These are phyloP conservation scores for Entomyzon cyanotis DNA, from an alignment of 2,113 vertebrate genomes.

Conservation along the genomic window DNA sequence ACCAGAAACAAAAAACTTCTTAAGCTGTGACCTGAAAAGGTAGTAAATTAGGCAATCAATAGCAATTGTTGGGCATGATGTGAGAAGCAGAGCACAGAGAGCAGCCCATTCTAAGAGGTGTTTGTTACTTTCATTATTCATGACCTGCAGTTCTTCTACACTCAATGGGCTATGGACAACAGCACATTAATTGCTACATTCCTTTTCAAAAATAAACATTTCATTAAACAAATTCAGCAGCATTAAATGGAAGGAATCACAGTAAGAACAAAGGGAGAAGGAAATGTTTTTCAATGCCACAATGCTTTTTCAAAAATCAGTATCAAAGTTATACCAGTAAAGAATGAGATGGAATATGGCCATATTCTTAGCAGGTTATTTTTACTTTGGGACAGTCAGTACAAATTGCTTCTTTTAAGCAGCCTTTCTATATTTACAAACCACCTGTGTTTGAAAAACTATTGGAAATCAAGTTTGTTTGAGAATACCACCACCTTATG, in stretches of 20 bases:
- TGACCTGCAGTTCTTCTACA: neutral
- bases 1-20: neutral
- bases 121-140: neutral
- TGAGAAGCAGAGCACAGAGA: neutral
- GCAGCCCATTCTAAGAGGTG: neutral
- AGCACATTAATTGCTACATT: neutral
- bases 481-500: constrained; percentile 41
- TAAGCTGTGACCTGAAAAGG: neutral
- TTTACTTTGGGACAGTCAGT: constrained; percentile 11
- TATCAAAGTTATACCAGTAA: neutral
- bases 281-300: neutral
- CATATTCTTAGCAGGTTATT: neutral
- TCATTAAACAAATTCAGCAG: neutral
- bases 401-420: neutral
- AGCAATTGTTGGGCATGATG: neutral
- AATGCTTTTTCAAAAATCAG: neutral
- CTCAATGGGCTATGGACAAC: neutral
- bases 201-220: neutral
- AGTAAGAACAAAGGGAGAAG: neutral
- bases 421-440: neutral
- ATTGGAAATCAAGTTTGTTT: neutral
- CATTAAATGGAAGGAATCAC: neutral
- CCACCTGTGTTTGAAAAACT: neutral
- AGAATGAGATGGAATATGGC: neutral
- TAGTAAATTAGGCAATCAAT: neutral